phyloP scores from a whole-genome alignment of 1,140 invertebrate genomes.

The Microplitis demolitor region DNA sequence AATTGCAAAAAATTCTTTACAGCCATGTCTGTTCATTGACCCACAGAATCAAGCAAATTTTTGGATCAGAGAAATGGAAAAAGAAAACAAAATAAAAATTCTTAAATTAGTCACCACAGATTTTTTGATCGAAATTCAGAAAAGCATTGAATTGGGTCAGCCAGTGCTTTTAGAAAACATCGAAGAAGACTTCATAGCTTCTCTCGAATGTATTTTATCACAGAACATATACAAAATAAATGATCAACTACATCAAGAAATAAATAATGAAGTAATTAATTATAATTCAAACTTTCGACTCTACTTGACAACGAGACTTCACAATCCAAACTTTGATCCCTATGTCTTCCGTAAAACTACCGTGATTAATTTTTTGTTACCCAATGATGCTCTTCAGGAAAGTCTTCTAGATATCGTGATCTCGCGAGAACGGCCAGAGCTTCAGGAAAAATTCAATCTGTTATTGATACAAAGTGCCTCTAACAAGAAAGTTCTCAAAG shows the following conservation, averaged over 20 bases:
- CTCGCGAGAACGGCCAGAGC: conserved; percentile 69
- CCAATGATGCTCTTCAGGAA: conserved; percentile 69
- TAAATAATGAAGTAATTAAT: background rate
- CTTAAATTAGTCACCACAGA: conserved; percentile 65
- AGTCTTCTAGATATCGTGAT: conserved; percentile 73
- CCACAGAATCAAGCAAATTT: conserved; percentile 73
- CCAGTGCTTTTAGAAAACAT: conserved; percentile 70
- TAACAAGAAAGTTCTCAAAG: conserved; percentile 68
- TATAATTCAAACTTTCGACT: conserved; percentile 28
- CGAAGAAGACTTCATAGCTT: conserved; percentile 42
- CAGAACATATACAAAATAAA: background rate
- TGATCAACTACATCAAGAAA: background rate
- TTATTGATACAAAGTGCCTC: conserved; percentile 67
- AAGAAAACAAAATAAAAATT: conserved; percentile 64
- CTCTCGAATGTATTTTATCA: conserved; percentile 7
- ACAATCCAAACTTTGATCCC: conserved; percentile 66
- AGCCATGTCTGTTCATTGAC: conserved; percentile 76
- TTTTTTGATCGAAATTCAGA: conserved; percentile 66
- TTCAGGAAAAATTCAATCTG: conserved; percentile 72
- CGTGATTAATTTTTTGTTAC: conserved; percentile 74
- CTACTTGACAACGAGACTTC: conserved; percentile 46
- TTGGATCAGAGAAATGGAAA: conserved; percentile 74
- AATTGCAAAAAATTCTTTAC: conserved; percentile 61
- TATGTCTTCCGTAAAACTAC: conserved; percentile 70
- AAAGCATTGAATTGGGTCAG: conserved; percentile 66